phyloP scores from a whole-genome alignment of 2,797 vertebrate species.

The Antennarius maculatus region DNA sequence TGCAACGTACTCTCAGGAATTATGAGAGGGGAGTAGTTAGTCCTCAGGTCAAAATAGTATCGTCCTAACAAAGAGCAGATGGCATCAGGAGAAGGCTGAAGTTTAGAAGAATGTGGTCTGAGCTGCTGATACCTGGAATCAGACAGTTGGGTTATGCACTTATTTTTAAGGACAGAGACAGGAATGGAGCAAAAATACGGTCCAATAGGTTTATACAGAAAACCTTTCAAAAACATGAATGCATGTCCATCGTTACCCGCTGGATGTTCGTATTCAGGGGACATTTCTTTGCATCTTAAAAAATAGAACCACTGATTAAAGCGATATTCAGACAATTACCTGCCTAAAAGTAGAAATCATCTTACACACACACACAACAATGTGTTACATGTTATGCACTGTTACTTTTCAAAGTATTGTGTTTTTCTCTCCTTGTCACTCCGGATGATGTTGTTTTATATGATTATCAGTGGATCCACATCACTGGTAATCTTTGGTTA shows the following conservation, averaged over 20 bases:
- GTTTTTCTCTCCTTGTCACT: conserved; percentile 32
- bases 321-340: conserved; percentile 11
- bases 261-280: conserved; percentile 38
- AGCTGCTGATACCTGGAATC: conserved; percentile 27
- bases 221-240: conserved; percentile 28
- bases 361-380: background rate
- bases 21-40: conserved; percentile 47
- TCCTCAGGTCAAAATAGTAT: conserved; percentile 60
- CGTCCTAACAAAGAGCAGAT: conserved; percentile 35
- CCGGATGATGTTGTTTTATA: conserved; percentile 43
- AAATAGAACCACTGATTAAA: conserved; percentile 36
- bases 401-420: conserved; percentile 17
- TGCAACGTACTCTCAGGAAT: conserved; percentile 54
- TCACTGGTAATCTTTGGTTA: conserved; percentile 47
- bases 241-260: conserved; percentile 54
- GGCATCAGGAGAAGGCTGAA: conserved; percentile 1
- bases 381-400: conserved; percentile 20
- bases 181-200: conserved; percentile 30
- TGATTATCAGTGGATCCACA: conserved; percentile 33
- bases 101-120: conserved; percentile 7
- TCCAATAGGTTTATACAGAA: conserved; percentile 38
- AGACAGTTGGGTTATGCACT: conserved; percentile 39
- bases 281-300: conserved; percentile 31
- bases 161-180: conserved; percentile 36
- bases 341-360: conserved; percentile 35